Evolutionary conservation across 2,888 invertebrate genomes (phyloP), one percentile per base, ranked within the genome.

Genomic region (Vanessa cardui): DNA sequence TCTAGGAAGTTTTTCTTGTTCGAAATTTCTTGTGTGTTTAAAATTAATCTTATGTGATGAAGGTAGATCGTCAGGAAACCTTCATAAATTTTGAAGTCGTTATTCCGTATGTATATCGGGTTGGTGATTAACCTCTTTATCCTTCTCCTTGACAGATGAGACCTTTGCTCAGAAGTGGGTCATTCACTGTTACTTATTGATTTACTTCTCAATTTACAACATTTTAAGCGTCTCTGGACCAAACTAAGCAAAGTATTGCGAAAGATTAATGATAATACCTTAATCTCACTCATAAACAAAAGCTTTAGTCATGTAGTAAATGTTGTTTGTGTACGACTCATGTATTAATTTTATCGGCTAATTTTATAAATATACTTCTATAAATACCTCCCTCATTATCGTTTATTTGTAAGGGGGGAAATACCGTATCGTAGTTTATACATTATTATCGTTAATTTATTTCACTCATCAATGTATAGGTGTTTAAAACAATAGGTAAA

Each of bases 231-330:
- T 49, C 20, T 20, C 9, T 49, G 2, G 9, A 2, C 18, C 18
- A 18, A 49, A 49, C n/a, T 49, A 9, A 20, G n/a, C 46, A 49
- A 52, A 26, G 6, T 9, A 21, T 26, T 26, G 26, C 26, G 52
- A 21, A 26, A 26, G 52, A 26, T 54, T 16, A 26, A 44, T n/a
- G 47, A n/a, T 44, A 64, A 50, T 49, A 39, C 33, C 44, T 20
- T 58, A 64, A 58, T 64, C 58, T 44, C 50, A 49, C 47, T 7
- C 31, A 33, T 56, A 31, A 49, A 58, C 18, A 44, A 44, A 45
- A 20, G n/a, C 31, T 47, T 44, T 4, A 45, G 56, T 56, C 56
- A 8, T 4, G 56, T 9, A 12, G 31, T n/a, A 12, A 56, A 56
- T 33, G 33, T 56, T 56, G 18, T 39, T 56, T 39, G 39, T 39